Evolutionary conservation across 1,140 invertebrate species (phyloP), one percentile per base, ranked within the genome.

Genomic region (Formica selysi): DNA sequence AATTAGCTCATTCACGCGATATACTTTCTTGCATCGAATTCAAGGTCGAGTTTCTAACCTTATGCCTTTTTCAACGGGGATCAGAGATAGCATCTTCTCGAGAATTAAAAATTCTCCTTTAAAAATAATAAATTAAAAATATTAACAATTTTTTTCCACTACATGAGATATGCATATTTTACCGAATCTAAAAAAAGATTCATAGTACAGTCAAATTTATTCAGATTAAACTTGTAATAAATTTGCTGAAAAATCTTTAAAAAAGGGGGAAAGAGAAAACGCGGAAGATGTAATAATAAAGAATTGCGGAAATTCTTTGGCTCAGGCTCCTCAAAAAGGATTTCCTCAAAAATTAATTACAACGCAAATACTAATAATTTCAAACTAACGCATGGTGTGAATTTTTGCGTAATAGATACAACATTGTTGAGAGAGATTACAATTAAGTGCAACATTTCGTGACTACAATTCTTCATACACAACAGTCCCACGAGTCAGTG

Each of bases 1-100:
- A 83, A 88, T 88, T 86, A 86, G 44, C 29, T 73, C 78, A 87
- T 87, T 87, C 61, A 85, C 86, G 80, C 73, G 74, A 74, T 32
- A 26, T 22, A 87, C 67, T 88, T 88, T 80, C 74, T 68, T 80
- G 44, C 44, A 51, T 3, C 38, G 5, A 64, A 85, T 78, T 78
- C 59, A 85, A 83, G 79, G 36, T 73, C 67, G 19, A 71, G 29
- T 83, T 83, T 83, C 38, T 44, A 83, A 36, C 68, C 11, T 73
- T 11, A 19, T 83, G 16, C 54, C 26, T 83, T 11, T 73, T 62
- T 73, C 13, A 57, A 70, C 22, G 5, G 7, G 41, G 22, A 22
- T 26, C 29, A 10, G 2, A 32, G 2, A 44, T 57, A 57, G 13
- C 10, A 41, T 68, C 4, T n/a, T n/a, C n/a, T n/a, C n/a, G n/a